Conservation (phyloP, 2,888 invertebrate genomes). For the Andricus curvator region DNA sequence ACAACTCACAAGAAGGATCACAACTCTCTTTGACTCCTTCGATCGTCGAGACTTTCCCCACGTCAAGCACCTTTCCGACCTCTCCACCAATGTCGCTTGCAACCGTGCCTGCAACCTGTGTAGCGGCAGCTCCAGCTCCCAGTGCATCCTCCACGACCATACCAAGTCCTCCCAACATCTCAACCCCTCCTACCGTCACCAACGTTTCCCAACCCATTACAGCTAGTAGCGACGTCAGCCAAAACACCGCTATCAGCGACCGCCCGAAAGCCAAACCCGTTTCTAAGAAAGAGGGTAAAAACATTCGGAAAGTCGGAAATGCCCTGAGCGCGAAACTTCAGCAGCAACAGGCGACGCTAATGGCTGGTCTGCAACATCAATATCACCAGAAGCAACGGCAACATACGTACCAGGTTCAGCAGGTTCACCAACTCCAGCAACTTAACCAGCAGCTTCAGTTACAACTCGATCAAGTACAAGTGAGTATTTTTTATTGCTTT, state of each 20-base stretch:
- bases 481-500: slow-evolving; percentile 4
- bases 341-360: slow-evolving; percentile 67
- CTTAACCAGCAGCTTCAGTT: slow-evolving; percentile 74
- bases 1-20: slow-evolving; percentile 56
- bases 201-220: slow-evolving; percentile 77
- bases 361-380: slow-evolving; percentile 70
- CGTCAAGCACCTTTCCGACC: slow-evolving; percentile 61
- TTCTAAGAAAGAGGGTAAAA: slow-evolving; percentile 89
- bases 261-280: slow-evolving; percentile 90
- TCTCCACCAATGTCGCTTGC: slow-evolving; percentile 63
- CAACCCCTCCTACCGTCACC: slow-evolving; percentile 62
- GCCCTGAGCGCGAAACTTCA: slow-evolving; percentile 61
- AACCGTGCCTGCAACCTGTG: slow-evolving; percentile 57
- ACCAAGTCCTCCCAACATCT: slow-evolving; percentile 63
- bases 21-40: slow-evolving; percentile 64
- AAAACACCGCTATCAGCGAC: slow-evolving; percentile 89
- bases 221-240: slow-evolving; percentile 81
- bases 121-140: slow-evolving; percentile 58
- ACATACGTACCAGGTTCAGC: slow-evolving; percentile 69
- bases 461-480: slow-evolving; percentile 75
- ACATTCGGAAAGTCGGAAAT: slow-evolving; percentile 74
- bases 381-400: slow-evolving; percentile 61
- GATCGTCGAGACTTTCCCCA: slow-evolving; percentile 65
- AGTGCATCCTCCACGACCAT: slow-evolving; percentile 60
- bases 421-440: slow-evolving; percentile 76